Evolutionary conservation across 2,888 invertebrate species (phyloP).

Genomic region (Suillia variegata): DNA sequence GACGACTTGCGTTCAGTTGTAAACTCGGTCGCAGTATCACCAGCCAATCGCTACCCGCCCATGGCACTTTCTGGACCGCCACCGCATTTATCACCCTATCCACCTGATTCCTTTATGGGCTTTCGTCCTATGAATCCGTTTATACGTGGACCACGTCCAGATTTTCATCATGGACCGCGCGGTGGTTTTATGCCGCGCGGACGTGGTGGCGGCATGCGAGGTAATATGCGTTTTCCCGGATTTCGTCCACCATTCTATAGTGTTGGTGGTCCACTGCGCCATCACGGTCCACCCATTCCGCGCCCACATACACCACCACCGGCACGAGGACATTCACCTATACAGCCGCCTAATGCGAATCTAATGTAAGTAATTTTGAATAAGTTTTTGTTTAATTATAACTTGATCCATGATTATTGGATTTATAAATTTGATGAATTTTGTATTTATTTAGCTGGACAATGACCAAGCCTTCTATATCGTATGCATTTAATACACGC

Average conservation of each 20-base stretch:
- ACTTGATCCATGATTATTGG: no score
- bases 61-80: slow-evolving; percentile 16
- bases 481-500: slow-evolving; percentile 33
- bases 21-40: slow-evolving; percentile 14
- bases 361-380: slow-evolving; percentile 31
- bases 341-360: slow-evolving; percentile 29
- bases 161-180: slow-evolving; percentile 40
- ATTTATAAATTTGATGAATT: no score
- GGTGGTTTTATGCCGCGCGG: slow-evolving; percentile 41
- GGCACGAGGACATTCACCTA: slow-evolving; percentile 35
- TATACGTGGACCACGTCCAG: slow-evolving; percentile 36
- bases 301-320: slow-evolving; percentile 26
- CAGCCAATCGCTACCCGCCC: slow-evolving; percentile 15
- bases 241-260: slow-evolving; percentile 41
- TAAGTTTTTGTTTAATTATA: no score
- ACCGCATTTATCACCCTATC: slow-evolving; percentile 22
- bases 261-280: slow-evolving; percentile 31
- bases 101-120: slow-evolving; percentile 31
- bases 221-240: slow-evolving; percentile 31
- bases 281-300: slow-evolving; percentile 19
- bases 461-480: slow-evolving; percentile 35
- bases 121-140: slow-evolving; percentile 41
- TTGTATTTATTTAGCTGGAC: no score
- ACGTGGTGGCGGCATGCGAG: slow-evolving; percentile 39
- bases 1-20: slow-evolving; percentile 18